Conservation (phyloP, 2,113 vertebrate genomes). For the Gnathonemus longibarbis region DNA sequence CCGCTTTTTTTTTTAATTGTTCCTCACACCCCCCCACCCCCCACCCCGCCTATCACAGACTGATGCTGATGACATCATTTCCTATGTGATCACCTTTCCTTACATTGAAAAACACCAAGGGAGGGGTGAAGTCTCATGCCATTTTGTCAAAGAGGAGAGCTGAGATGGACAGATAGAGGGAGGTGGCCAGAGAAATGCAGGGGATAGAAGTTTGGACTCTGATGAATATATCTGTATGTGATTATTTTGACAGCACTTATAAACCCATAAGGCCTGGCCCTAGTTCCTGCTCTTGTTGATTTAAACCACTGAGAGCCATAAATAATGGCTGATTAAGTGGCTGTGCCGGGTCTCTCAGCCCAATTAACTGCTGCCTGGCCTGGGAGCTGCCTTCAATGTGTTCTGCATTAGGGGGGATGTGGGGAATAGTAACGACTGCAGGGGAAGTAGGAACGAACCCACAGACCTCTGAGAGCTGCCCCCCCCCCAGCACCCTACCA, state of each 20-base stretch:
- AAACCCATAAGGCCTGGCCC: constrained; percentile 49
- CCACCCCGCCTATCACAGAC: neutral
- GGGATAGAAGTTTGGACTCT: constrained; percentile 22
- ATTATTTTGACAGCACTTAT: constrained; percentile 60
- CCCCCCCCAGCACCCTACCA: constrained; percentile 23
- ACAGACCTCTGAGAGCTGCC: neutral
- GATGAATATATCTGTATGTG: constrained; percentile 52
- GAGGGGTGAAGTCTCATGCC: neutral
- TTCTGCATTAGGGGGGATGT: constrained; percentile 54
- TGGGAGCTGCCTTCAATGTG: constrained; percentile 42
- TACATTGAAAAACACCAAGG: neutral
- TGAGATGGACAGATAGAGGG: neutral
- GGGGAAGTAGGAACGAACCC: constrained; percentile 34
- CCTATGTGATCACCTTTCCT: neutral
- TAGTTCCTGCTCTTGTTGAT: constrained; percentile 53
- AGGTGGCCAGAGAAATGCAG: constrained; percentile 18
- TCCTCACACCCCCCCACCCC: neutral
- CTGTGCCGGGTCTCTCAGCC: constrained; percentile 38
- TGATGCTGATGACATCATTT: neutral
- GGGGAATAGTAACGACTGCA: constrained; percentile 32
- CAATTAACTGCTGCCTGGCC: constrained; percentile 36
- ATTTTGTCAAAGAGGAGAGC: neutral
- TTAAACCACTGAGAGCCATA: constrained; percentile 50
- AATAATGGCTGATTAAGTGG: constrained; percentile 58
- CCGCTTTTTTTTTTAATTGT: constrained; percentile 2